Conservation (phyloP, 1,140 invertebrate genomes). For the Charaxes varanes region DNA sequence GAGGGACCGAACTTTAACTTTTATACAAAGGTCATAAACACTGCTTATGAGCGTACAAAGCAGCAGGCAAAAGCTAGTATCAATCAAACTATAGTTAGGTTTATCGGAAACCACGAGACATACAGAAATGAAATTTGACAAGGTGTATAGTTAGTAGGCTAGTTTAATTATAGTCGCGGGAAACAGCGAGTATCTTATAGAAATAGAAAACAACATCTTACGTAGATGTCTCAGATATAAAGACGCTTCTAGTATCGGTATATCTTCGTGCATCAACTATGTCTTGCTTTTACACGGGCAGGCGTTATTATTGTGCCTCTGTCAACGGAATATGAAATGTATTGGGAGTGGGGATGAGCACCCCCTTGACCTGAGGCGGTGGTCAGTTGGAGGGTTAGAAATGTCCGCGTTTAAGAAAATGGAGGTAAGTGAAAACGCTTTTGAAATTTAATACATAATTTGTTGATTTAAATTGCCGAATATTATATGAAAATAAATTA, state of each 20-base stretch:
- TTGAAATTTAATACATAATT: background rate
- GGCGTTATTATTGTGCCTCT: conserved; percentile 71
- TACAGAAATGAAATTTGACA: too few relatives aligned
- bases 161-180: too few relatives aligned
- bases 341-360: conserved; percentile 67
- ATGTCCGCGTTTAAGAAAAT: conserved; percentile 4
- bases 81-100: too few relatives aligned
- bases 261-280: conserved; percentile 50
- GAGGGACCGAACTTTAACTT: too few relatives aligned
- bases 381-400: conserved; percentile 33
- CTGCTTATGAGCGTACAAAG: too few relatives aligned
- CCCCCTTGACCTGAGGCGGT: conserved; percentile 53
- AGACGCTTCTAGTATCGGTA: conserved; percentile 29
- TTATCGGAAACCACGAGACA: too few relatives aligned
- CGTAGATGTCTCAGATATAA: background rate
- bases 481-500: background rate
- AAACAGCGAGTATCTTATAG: too few relatives aligned
- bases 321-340: conserved; percentile 74
- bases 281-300: conserved; percentile 63
- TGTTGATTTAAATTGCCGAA: background rate
- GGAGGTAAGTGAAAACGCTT: conserved; percentile 5
- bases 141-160: too few relatives aligned
- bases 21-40: too few relatives aligned
- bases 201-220: too few relatives aligned
- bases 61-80: too few relatives aligned